A percentile compares a stretch with the other conserved stretches of the same genome.
Evolutionary conservation across 2,888 invertebrate genomes (phyloP).

Genomic region (Mimumesa dahlbomi): DNA sequence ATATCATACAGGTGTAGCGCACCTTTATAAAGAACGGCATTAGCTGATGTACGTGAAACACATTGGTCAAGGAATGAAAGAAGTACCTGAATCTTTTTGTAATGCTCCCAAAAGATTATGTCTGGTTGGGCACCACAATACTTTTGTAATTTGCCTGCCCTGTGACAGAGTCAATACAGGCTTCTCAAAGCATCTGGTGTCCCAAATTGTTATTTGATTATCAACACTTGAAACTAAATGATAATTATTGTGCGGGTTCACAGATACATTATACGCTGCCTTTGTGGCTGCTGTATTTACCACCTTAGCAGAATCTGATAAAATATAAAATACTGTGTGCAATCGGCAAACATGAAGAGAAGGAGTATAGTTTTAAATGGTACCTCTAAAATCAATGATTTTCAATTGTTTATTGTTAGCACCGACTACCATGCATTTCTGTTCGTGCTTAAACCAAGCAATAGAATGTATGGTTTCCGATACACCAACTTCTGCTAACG

Average conservation of each 20-base stretch:
- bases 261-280: conserved; percentile 90
- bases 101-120: conserved; percentile 90
- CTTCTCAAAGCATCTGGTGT: conserved; percentile 91
- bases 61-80: neutral
- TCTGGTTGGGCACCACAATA: conserved; percentile 95
- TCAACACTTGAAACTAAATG: conserved; percentile 93
- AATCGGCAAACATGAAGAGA: conserved; percentile 2
- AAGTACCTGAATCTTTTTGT: conserved; percentile 85
- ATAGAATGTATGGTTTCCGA: conserved; percentile 93
- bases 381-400: conserved; percentile 94
- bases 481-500: conserved; percentile 89
- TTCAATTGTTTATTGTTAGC: conserved; percentile 94
- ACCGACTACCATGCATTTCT: conserved; percentile 91
- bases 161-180: conserved; percentile 89
- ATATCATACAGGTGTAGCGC: conserved; percentile 93
- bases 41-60: too few relatives aligned
- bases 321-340: conserved; percentile 23
- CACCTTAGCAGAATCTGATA: conserved; percentile 87
- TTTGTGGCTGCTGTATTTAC: conserved; percentile 87
- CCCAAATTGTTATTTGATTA: conserved; percentile 92
- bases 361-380: neutral
- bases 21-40: conserved; percentile 52
- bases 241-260: conserved; percentile 89
- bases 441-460: conserved; percentile 90
- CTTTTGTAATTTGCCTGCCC: conserved; percentile 86